Conservation (phyloP, 2,888 invertebrate genomes). For the Lutraria lutraria region DNA sequence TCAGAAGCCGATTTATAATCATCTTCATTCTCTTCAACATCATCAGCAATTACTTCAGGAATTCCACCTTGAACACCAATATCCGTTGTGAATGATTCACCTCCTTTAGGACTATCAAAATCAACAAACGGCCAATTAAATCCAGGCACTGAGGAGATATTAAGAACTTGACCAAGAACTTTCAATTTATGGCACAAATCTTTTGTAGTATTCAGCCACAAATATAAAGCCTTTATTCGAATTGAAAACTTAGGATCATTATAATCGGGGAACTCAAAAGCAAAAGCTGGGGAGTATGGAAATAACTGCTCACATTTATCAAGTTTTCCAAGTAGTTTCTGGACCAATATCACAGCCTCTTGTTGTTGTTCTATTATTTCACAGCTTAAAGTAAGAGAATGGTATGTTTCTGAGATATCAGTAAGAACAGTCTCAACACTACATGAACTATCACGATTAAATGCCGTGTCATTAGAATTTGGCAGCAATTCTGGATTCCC, state of each 20-base stretch:
- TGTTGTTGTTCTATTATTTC: constrained; percentile 90
- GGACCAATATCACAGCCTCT: constrained; percentile 92
- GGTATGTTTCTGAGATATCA: constrained; percentile 72
- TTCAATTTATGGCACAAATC: constrained; percentile 94
- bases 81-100: constrained; percentile 34
- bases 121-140: constrained; percentile 85
- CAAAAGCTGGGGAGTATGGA: constrained; percentile 94
- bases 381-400: constrained; percentile 74
- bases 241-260: constrained; percentile 90
- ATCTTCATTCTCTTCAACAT: constrained; percentile 61
- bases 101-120: constrained; percentile 71
- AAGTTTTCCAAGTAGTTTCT: constrained; percentile 91
- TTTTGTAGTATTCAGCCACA: constrained; percentile 96
- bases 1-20: constrained; percentile 58
- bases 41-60: constrained; percentile 73
- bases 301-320: constrained; percentile 93
- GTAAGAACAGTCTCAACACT: constrained; percentile 55
- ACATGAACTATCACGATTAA: constrained; percentile 51
- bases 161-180: constrained; percentile 88
- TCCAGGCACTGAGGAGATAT: constrained; percentile 80
- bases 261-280: constrained; percentile 91
- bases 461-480: constrained; percentile 14
- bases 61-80: constrained; percentile 48
- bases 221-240: constrained; percentile 93
- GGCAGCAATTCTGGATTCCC: constrained; percentile 15